Percentiles rank a stretch among this genome's conserved stretches.
Evolutionary conservation across 2,797 vertebrate species (phyloP).

Genomic region (Danio kyathit): DNA sequence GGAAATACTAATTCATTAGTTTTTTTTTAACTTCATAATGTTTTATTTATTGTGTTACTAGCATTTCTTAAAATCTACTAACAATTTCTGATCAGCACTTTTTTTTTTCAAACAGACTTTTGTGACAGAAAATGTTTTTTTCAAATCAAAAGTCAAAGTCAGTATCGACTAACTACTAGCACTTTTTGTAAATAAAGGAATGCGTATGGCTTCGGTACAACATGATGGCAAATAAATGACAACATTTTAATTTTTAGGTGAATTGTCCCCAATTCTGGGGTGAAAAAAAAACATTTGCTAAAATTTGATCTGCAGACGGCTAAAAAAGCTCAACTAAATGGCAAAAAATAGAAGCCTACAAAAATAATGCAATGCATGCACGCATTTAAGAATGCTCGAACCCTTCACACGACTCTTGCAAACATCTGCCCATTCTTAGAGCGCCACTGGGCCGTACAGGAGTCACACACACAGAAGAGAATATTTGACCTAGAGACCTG

Average conservation of each 20-base stretch:
- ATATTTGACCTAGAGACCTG: slow-evolving; percentile 36
- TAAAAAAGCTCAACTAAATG: neutral
- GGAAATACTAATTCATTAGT: too few species aligned
- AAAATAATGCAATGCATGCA: neutral
- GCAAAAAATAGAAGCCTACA: neutral
- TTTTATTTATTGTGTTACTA: too few species aligned
- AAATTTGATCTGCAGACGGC: neutral
- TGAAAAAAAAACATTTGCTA: neutral
- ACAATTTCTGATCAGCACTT: too few species aligned
- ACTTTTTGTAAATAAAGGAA: neutral
- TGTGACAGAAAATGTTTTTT: too few species aligned
- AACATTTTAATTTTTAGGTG: neutral
- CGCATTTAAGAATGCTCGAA: neutral
- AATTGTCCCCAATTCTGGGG: neutral
- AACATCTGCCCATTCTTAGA: neutral
- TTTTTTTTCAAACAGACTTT: too few species aligned
- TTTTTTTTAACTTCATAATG: too few species aligned
- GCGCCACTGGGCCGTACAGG: neutral
- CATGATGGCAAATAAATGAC: neutral
- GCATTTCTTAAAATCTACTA: too few species aligned
- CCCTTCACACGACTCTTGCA: neutral
- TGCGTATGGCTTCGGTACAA: neutral
- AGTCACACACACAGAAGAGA: neutral
- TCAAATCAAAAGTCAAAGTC: too few species aligned
- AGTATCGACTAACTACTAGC: neutral